phyloP scores from a whole-genome alignment of 1,140 invertebrate species.

The Archegozetes longisetosus region DNA sequence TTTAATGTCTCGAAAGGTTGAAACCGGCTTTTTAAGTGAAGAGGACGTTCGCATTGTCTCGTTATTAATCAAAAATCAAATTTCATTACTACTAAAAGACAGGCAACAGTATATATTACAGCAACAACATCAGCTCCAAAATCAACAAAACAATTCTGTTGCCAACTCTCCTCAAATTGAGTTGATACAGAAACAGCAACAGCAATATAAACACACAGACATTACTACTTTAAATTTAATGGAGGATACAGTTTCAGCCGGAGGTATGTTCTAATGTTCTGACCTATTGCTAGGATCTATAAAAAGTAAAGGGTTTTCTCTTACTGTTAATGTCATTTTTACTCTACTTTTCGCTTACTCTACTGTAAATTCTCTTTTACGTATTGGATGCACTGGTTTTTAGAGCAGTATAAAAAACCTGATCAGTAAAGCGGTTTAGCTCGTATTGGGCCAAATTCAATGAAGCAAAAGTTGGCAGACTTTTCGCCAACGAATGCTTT shows the following conservation, averaged over 20 bases:
- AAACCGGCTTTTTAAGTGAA: slow-evolving; percentile 70
- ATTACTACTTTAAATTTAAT: slow-evolving; percentile 4
- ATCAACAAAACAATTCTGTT: slow-evolving; percentile 6
- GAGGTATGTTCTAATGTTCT: too few relatives aligned
- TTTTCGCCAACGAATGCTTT: too few relatives aligned
- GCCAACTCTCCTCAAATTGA: background rate
- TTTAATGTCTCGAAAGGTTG: slow-evolving; percentile 25
- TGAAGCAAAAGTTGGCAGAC: too few relatives aligned
- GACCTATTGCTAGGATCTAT: too few relatives aligned
- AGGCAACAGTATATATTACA: slow-evolving; percentile 26
- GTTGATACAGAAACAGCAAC: slow-evolving; percentile 8
- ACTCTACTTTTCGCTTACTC: background rate
- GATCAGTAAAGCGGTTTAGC: too few relatives aligned
- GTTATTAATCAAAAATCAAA: slow-evolving; percentile 69
- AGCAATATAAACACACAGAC: slow-evolving; percentile 11
- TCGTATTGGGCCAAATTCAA: too few relatives aligned
- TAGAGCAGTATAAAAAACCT: too few relatives aligned
- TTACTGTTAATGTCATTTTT: too few relatives aligned
- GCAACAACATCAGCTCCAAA: slow-evolving; percentile 32
- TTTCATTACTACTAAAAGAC: slow-evolving; percentile 44
- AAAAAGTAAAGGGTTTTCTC: too few relatives aligned
- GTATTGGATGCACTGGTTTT: too few relatives aligned
- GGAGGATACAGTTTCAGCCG: slow-evolving; percentile 1
- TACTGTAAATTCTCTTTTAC: background rate
- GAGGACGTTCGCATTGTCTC: slow-evolving; percentile 76